Base-by-base conservation (phyloP, 2,113 vertebrate species). In the Mola mola region DNA sequence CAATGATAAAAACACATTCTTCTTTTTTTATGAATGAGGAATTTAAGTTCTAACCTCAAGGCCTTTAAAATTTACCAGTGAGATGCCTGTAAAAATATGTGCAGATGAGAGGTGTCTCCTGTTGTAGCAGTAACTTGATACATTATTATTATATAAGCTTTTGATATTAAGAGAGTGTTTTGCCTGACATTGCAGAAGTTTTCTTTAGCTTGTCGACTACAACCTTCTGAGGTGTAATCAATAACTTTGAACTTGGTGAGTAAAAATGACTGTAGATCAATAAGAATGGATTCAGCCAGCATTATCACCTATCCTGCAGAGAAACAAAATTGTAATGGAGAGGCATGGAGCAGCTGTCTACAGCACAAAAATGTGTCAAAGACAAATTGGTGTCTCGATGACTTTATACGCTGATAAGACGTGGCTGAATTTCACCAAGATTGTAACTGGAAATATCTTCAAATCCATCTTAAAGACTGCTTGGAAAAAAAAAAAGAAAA, bases 221-320 rank as follows among this genome's bases (percentile, higher is more conserved):
- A 73, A 75, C 57, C 56, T 66, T 59, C 59, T 72, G 81, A 50
- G 53, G 38, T 17, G 8, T 52, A 69, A 77, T 86, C 84, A 17
- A 86, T 84, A 78, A 56, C 53, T 70, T 63, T 75, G 69, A 82
- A 82, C 69, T 70, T 66, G 66, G 72, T 61, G 57, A 72, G 59
- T 65, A 78, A 81, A n/a, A 83, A 77, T 82, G 75, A 76, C 57
- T 76, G 44, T 19, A 40, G 64, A 73, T 85, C 80, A 63, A 85
- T 78, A 59, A 26, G 60, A 29, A 15, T 55, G 55, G 42, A 75
- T 79, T 61, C 31, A 69, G 40, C 43, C 67, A 47, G 12, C 57
- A 62, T 49, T 79, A 76, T 71, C 43, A 1, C 28, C 42, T 53
- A 49, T 50, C 42, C 47, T 36, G 48, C 43, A 3, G 37, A 42